Base-by-base conservation (phyloP, 2,113 vertebrate genomes). In the Gallinago jamesoni region DNA sequence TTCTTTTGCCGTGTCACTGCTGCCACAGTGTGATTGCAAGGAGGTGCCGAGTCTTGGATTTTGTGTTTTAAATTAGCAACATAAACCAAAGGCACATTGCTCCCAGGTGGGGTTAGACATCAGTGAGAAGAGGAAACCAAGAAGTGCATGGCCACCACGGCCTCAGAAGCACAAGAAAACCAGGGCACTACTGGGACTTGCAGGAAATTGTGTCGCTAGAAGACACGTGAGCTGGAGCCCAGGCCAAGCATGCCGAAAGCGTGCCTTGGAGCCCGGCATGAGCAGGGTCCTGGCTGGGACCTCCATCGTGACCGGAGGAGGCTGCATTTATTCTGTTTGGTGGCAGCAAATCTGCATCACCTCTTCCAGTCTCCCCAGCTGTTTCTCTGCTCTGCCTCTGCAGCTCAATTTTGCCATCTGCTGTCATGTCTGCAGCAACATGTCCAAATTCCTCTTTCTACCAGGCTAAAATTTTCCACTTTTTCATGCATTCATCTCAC, bases 321-420 rank as follows among this genome's bases (percentile, higher is more conserved):
- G 50, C 31, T 76, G 50, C 50, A 15, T 2, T 39, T 43, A 6
- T 57, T 31, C 50, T 80, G 62, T 50, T 28, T 2, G 6, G 9
- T 41, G 23, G 33, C 70, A 85, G 70, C 45, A 75, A 43, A 27
- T 8, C 85, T 63, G 28, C 35, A 80, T 14, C 28, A 8, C 31
- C 55, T 5, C 45, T 50, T 14, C 73, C 20, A 14, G 8, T 12
- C 24, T 4, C 89, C 8, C 50, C 59, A 47, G 63, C 33, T 50
- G 25, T 56, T 90, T 45, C 72, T n/a, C 68, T 69, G 52, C 39
- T 48, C 35, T 17, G 27, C 31, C 74, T 93, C 47, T 53, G 63
- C 25, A 85, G 87, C 93, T 97, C 96, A 66, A 86, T 89, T 84
- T 95, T 97, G 96, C 94, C 97, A 96, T 87, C 97, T 97, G 90